Base-by-base conservation (phyloP, 1,140 invertebrate genomes). In the Drosophila sulfurigaster region DNA sequence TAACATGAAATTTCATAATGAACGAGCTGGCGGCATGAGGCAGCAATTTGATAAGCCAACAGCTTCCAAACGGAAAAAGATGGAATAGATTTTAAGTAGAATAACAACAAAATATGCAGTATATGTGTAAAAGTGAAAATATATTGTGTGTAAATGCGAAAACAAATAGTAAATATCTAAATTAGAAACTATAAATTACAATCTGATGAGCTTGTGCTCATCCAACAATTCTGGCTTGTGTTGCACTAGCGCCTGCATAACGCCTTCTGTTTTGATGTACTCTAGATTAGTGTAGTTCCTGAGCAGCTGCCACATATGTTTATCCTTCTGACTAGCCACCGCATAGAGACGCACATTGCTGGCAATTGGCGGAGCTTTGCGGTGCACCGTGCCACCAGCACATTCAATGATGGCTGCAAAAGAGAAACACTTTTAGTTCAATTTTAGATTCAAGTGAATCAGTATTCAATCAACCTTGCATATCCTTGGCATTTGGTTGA, bases 21-120 rank as follows among this genome's bases (percentile, higher is more conserved):
- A 96, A 87, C 96, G 97, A 91, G 97, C 98, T 10, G 98, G 98
- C n/a, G 99, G 98, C n/a, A 96, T 98, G 94, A 98, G 98, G 82
- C 98, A 98, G 93, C 93, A 96, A 0, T 99, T 99, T 92, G 98
- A 99, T 1, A 95, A 96, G 68, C 98, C 99, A 4, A 95, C 96
- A 0, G 92, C 94, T n/a, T 93, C 93, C 1, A 97, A 96, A 82
- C 93, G 95, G 70, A 96, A 95, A 81, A 94, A 93, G 72, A 57
- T 92, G 45, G 91, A 91, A 48, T 89, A 81, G 1, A 54, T n/a
- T 45, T n/a, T 41, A 16, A 6, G 41, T 57, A 28, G 62, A 28
- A 45, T 35, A 70, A 41, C 32, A 76, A 66, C n/a, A 69, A 70
- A 64, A 35, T 28, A 60, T 2, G 62, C 11, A 54, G 28, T 41